phyloP scores from a whole-genome alignment of 2,888 invertebrate species.

The Yponomeuta malinellus region DNA sequence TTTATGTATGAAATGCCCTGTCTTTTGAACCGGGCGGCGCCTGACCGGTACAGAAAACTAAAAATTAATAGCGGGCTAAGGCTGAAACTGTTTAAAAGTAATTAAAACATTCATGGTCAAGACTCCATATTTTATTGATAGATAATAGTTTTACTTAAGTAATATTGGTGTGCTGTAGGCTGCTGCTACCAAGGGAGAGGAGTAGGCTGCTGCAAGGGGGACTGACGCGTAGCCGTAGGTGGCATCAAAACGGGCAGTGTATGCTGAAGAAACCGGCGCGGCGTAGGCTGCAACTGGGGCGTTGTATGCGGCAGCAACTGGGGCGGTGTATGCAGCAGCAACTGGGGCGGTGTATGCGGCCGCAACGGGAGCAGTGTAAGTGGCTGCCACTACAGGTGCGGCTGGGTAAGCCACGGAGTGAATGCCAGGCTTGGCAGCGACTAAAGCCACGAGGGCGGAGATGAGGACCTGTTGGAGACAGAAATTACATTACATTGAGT shows the following conservation, averaged over 20 bases:
- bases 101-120: neutral
- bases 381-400: constrained; percentile 38
- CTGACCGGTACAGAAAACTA: too few species aligned
- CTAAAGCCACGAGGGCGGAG: constrained; percentile 50
- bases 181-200: constrained; percentile 2
- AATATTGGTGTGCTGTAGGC: constrained; percentile 7
- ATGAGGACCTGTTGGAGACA: constrained; percentile 46
- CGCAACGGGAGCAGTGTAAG: constrained; percentile 33
- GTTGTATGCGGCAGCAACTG: constrained; percentile 52
- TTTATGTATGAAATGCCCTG: too few species aligned
- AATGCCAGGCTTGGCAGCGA: constrained; percentile 61
- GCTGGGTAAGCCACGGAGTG: constrained; percentile 43
- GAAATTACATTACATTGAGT: constrained; percentile 9
- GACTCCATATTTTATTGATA: neutral
- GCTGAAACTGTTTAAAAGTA: neutral
- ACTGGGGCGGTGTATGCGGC: constrained; percentile 43
- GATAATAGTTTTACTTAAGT: neutral
- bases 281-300: constrained; percentile 32
- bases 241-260: constrained; percentile 13
- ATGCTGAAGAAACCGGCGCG: constrained; percentile 21
- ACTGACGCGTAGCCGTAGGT: neutral
- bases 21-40: too few species aligned
- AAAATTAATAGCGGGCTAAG: too few species aligned
- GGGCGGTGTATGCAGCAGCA: constrained; percentile 43
- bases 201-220: constrained; percentile 25